A percentile compares a stretch with the other conserved stretches of the same genome.
These are phyloP conservation scores for Cantharis nigra DNA, from an alignment of 2,888 invertebrate genomes.

Conservation along the genomic window DNA sequence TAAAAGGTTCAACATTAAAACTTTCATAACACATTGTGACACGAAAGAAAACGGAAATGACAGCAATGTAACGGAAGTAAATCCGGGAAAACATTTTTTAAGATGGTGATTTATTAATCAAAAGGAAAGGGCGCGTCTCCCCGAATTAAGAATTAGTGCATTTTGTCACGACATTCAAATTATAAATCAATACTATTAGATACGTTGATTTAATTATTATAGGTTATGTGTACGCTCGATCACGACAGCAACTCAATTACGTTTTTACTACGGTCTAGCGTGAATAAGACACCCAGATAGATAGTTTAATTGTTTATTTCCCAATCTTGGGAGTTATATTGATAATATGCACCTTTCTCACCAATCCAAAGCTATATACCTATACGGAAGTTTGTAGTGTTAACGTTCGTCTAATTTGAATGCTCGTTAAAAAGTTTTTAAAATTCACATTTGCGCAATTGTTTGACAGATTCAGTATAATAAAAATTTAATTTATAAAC, in stretches of 20 bases:
- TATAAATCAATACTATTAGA: constrained; percentile 17
- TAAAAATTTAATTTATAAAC: constrained; percentile 48
- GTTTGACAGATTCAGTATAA: constrained; percentile 32
- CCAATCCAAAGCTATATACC: background rate
- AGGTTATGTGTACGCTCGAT: background rate
- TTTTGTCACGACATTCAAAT: constrained; percentile 50
- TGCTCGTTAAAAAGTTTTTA: constrained; percentile 1
- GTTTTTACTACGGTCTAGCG: background rate
- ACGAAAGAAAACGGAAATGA: constrained; percentile 53
- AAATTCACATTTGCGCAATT: constrained; percentile 3
- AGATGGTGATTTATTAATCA: constrained; percentile 54
- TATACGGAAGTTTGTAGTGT: background rate
- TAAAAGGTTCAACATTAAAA: constrained; percentile 51
- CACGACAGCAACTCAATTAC: background rate
- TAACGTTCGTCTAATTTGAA: background rate
- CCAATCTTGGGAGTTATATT: background rate
- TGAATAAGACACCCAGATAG: background rate
- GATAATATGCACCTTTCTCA: background rate
- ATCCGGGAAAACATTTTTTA: constrained; percentile 51
- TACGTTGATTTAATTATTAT: background rate
- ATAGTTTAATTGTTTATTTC: background rate
- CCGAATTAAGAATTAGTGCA: constrained; percentile 51
- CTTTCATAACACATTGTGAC: constrained; percentile 50
- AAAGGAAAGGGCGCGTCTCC: constrained; percentile 54
- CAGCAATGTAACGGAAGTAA: constrained; percentile 50